phyloP scores from a whole-genome alignment of 2,888 invertebrate species.

The Hirtodrosophila duncani region DNA sequence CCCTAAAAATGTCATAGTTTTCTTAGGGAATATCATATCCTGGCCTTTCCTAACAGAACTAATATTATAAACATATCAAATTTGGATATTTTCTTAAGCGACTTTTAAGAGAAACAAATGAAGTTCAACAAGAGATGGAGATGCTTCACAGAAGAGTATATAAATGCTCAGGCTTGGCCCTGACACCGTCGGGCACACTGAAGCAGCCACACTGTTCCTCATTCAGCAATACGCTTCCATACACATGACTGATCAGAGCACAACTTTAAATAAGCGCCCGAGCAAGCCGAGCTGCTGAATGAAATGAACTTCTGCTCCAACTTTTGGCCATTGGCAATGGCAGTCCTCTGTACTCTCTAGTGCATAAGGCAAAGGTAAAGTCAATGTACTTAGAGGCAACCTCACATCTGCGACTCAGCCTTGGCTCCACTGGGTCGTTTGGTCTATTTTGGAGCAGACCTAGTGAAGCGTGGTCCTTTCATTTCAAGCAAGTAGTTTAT shows the following conservation, averaged over 20 bases:
- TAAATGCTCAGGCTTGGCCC: slow-evolving; percentile 35
- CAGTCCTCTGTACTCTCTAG: not conserved
- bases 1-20: too few species aligned
- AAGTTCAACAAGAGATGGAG: too few species aligned
- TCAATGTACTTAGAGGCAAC: slow-evolving; percentile 47
- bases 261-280: slow-evolving; percentile 60
- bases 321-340: slow-evolving; percentile 19
- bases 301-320: slow-evolving; percentile 24
- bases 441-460: slow-evolving; percentile 44
- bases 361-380: slow-evolving; percentile 33
- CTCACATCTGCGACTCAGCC: slow-evolving; percentile 2
- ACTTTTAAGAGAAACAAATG: too few species aligned
- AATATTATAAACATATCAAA: too few species aligned
- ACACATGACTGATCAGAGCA: slow-evolving; percentile 63
- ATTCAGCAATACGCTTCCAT: slow-evolving; percentile 49
- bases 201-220: slow-evolving; percentile 11
- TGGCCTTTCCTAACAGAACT: too few species aligned
- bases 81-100: too few species aligned
- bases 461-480: slow-evolving; percentile 59
- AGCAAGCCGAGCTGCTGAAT: slow-evolving; percentile 29
- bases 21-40: too few species aligned
- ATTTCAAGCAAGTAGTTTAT: slow-evolving; percentile 62
- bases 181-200: slow-evolving; percentile 29
- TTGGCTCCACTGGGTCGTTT: slow-evolving; percentile 20
- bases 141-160: too few species aligned